A percentile compares a stretch with the other conserved stretches of the same genome.
phyloP scores from a whole-genome alignment of 2,113 vertebrate species.

The Takifugu bimaculatus region DNA sequence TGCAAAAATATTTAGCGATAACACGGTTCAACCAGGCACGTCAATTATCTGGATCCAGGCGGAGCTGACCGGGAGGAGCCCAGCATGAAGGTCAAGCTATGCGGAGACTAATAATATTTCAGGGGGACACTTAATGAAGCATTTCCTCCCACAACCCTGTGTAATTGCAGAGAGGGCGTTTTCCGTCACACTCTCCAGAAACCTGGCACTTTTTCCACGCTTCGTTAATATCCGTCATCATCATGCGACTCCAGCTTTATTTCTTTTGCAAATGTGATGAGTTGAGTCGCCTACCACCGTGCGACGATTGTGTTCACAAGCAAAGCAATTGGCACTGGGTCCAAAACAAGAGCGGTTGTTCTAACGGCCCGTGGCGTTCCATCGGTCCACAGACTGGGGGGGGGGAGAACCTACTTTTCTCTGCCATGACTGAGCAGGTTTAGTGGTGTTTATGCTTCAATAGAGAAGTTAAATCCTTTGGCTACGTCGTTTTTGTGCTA shows the following conservation, averaged over 20 bases:
- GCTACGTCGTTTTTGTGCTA: neutral
- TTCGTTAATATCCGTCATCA: neutral
- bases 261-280: neutral
- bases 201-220: neutral
- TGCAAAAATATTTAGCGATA: conserved; percentile 37
- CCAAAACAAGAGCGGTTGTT: too few relatives aligned
- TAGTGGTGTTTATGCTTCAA: neutral
- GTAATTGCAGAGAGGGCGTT: conserved; percentile 6
- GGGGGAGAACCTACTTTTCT: too few relatives aligned
- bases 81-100: conserved; percentile 38
- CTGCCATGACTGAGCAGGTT: too few relatives aligned
- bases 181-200: neutral
- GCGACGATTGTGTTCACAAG: neutral
- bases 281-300: neutral
- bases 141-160: neutral
- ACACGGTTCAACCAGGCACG: conserved; percentile 27
- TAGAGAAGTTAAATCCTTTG: neutral
- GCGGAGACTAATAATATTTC: conserved; percentile 20
- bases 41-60: conserved; percentile 40
- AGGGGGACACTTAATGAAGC: conserved; percentile 5
- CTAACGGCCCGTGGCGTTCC: too few relatives aligned
- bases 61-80: neutral
- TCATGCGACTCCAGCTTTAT: neutral
- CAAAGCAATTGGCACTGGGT: neutral
- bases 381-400: too few relatives aligned